These are phyloP conservation scores for Aethes cnicana DNA, from an alignment of 2,888 invertebrate genomes.

Conservation along the genomic window DNA sequence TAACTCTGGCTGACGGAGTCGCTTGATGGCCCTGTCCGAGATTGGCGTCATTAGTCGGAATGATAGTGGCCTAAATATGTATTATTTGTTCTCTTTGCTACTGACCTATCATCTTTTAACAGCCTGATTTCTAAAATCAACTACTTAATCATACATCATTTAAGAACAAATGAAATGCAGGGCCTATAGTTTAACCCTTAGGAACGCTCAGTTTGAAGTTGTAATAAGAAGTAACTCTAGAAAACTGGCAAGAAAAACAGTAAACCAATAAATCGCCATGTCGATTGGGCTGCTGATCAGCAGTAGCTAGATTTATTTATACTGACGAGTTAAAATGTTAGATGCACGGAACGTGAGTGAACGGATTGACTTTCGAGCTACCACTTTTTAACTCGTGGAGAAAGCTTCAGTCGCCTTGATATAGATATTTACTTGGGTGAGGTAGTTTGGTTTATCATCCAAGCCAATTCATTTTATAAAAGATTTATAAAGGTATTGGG, in stretches of 20 bases:
- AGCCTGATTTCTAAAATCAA: slow-evolving; percentile 15
- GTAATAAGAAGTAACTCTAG: too few species aligned
- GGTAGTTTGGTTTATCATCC: not conserved
- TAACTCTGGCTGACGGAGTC: slow-evolving; percentile 65
- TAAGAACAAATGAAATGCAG: too few species aligned
- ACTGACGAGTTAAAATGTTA: slow-evolving; percentile 31
- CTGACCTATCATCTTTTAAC: slow-evolving; percentile 39
- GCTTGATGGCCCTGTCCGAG: slow-evolving; percentile 71
- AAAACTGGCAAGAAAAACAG: slow-evolving; percentile 12
- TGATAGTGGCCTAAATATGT: slow-evolving; percentile 73
- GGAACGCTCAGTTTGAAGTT: too few species aligned
- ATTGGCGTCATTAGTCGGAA: slow-evolving; percentile 78
- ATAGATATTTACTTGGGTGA: slow-evolving; percentile 19
- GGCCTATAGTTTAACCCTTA: too few species aligned
- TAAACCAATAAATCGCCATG: slow-evolving; percentile 26
- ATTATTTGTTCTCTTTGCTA: slow-evolving; percentile 64
- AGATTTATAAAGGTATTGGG: too few species aligned
- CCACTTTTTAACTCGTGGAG: slow-evolving; percentile 21
- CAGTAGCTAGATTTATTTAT: slow-evolving; percentile 29
- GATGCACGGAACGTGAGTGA: slow-evolving; percentile 30
- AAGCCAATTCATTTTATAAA: not conserved
- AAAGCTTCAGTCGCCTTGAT: slow-evolving; percentile 19
- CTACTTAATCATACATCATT: too few species aligned
- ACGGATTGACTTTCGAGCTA: slow-evolving; percentile 28
- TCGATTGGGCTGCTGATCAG: slow-evolving; percentile 26